These are phyloP conservation scores for Hetaerina titia DNA, from an alignment of 2,888 invertebrate genomes.

Conservation along the genomic window DNA sequence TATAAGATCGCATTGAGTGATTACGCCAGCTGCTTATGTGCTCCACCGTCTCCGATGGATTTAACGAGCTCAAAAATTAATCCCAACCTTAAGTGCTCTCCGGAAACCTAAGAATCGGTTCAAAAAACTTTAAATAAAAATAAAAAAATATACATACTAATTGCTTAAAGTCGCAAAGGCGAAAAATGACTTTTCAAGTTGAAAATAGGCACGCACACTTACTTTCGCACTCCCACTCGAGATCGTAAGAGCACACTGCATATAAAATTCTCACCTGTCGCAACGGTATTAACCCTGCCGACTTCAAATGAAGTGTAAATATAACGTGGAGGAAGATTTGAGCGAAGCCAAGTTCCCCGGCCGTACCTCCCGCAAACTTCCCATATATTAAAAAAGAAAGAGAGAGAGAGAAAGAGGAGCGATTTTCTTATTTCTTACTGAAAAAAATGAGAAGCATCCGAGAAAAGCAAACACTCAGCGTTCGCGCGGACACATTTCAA, in stretches of 20 bases:
- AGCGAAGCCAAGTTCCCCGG: not conserved
- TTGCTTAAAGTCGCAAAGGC: not conserved
- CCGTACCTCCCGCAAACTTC: not conserved
- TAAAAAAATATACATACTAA: not conserved
- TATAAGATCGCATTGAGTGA: not conserved
- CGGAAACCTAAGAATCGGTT: no score
- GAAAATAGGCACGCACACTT: not conserved
- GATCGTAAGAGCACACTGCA: not conserved
- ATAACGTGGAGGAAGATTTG: not conserved
- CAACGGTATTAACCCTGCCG: not conserved
- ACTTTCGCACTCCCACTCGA: not conserved
- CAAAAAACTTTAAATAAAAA: not conserved
- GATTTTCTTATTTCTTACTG: not conserved
- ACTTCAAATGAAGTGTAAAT: constrained; percentile 62
- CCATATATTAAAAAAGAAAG: no score
- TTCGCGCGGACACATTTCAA: not conserved
- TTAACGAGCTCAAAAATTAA: no score
- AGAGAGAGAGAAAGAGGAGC: not conserved
- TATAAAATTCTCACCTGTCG: constrained; percentile 58
- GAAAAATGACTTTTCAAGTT: not conserved
- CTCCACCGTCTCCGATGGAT: no score
- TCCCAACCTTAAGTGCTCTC: no score
- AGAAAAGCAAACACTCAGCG: not conserved
- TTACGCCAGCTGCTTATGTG: not conserved
- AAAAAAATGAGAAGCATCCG: constrained; percentile 16